A percentile compares a stretch with the other conserved stretches of the same genome.
phyloP scores from a whole-genome alignment of 2,888 invertebrate species.

The Synergus japonicus region DNA sequence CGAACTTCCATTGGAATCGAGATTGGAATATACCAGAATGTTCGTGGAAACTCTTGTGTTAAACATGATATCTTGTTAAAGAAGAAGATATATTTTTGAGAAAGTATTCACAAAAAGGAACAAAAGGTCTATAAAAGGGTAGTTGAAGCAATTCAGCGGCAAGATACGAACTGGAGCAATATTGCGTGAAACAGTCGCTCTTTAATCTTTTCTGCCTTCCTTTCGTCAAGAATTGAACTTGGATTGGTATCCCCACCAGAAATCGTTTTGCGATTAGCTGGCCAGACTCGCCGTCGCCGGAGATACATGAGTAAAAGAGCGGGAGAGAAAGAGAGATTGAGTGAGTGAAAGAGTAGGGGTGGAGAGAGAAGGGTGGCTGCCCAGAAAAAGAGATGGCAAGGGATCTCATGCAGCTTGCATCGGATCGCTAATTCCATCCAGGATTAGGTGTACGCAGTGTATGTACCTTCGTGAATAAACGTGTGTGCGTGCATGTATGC shows the following conservation, averaged over 20 bases:
- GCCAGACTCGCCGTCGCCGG: constrained; percentile 36
- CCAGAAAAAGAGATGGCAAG: constrained; percentile 45
- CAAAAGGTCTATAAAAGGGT: not conserved
- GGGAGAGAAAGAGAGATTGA: constrained; percentile 37
- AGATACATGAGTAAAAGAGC: constrained; percentile 18
- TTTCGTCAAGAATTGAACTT: constrained; percentile 11
- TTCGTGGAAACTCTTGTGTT: too few relatives aligned
- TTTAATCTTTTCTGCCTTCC: constrained; percentile 17
- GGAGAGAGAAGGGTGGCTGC: constrained; percentile 45
- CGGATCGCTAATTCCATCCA: constrained; percentile 56
- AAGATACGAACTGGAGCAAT: not conserved
- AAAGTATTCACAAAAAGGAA: too few relatives aligned
- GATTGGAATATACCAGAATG: too few relatives aligned
- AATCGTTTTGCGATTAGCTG: constrained; percentile 19
- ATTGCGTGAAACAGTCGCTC: not conserved
- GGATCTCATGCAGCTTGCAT: constrained; percentile 40
- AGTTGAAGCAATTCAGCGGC: not conserved
- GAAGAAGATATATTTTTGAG: too few relatives aligned
- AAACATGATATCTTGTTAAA: too few relatives aligned
- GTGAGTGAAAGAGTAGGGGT: constrained; percentile 45
- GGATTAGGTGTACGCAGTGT: constrained; percentile 59
- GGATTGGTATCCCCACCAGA: constrained; percentile 35
- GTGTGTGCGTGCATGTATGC: constrained; percentile 29
- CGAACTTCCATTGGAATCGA: too few relatives aligned
- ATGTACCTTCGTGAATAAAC: constrained; percentile 42